Evolutionary conservation across 2,888 invertebrate genomes (phyloP), one percentile per base, ranked within the genome.

Genomic region (Serripes groenlandicus): DNA sequence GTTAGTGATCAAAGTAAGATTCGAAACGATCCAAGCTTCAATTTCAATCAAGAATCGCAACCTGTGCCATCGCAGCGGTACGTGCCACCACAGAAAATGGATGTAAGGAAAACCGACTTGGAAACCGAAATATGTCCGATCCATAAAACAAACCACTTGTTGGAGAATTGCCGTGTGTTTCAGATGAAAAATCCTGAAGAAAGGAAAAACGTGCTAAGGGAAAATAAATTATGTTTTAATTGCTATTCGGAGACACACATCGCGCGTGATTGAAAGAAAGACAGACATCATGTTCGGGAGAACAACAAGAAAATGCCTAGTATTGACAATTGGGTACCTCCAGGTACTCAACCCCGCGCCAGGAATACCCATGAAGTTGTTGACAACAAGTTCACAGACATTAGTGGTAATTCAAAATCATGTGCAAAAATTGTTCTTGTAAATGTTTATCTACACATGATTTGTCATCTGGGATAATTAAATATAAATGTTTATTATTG

Each of bases 1-100:
- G 68, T 77, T 15, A n/a, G 58, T 32, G 77, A 81, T 21, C 23
- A 37, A 21, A 72, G 72, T 26, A 54, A 30, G 30, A 58, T 69
- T n/a, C 73, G 32, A 23, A 81, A 81, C 49, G 80, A 72, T 21
- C 80, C 80, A 11, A n/a, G n/a, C n/a, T n/a, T n/a, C n/a, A n/a
- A n/a, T n/a, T n/a, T n/a, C n/a, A n/a, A n/a, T n/a, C n/a, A n/a
- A n/a, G n/a, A n/a, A n/a, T n/a, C n/a, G n/a, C n/a, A n/a, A n/a
- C n/a, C n/a, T n/a, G n/a, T n/a, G n/a, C n/a, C n/a, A n/a, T n/a
- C n/a, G 70, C 64, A 1, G 18, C 56, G 30, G 28, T 23, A 5
- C 56, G 54, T 56, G 21, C 30, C 11, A 18, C 23, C 21, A 49
- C 11, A 28, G 49, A 49, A 56, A 71, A 23, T 32, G 18, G 15